Evolutionary conservation across 2,113 vertebrate genomes (phyloP).

Genomic region (Petaurus breviceps): DNA sequence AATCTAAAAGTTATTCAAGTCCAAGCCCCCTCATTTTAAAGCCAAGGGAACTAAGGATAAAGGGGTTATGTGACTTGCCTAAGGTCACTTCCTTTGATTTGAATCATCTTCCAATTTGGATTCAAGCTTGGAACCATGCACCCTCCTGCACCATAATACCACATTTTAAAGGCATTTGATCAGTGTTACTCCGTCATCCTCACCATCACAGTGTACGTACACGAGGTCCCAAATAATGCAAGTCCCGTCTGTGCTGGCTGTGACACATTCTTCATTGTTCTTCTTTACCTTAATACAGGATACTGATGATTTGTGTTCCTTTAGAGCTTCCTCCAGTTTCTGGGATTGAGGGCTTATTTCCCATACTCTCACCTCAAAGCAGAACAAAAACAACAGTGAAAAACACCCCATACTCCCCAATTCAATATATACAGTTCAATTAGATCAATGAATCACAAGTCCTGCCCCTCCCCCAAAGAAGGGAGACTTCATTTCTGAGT

Average conservation of each 20-base stretch:
- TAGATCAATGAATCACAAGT: not conserved
- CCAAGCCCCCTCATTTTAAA: not conserved
- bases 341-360: conserved; percentile 81
- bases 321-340: conserved; percentile 85
- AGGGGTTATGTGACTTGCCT: not conserved
- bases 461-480: not conserved
- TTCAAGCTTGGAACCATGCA: not conserved
- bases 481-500: not conserved
- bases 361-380: conserved; percentile 89
- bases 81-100: not conserved
- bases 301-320: conserved; percentile 87
- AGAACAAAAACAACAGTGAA: conserved; percentile 16
- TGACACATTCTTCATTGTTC: conserved; percentile 88
- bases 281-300: conserved; percentile 89
- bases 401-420: not conserved
- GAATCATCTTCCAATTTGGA: not conserved
- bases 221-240: conserved; percentile 94
- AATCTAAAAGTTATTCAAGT: not conserved
- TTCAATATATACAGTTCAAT: not conserved
- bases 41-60: not conserved
- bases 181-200: not conserved
- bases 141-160: not conserved
- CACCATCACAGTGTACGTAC: conserved; percentile 82
- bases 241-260: conserved; percentile 88
- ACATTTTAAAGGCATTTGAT: not conserved